Evolutionary conservation across 2,888 invertebrate genomes (phyloP), one percentile per base, ranked within the genome.

Genomic region (Phasia obesa): DNA sequence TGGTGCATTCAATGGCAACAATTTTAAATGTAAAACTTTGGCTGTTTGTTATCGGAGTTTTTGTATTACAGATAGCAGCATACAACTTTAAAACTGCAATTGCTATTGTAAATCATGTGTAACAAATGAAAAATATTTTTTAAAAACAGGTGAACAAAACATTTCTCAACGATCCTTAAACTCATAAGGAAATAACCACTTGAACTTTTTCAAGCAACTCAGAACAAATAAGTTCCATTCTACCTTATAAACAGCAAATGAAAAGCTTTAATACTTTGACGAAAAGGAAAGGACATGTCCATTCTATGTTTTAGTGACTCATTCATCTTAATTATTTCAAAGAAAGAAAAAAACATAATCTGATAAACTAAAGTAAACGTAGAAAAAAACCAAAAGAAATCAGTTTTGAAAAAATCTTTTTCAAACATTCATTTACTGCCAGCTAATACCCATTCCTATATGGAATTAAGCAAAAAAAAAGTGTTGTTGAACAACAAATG

Each of bases 101-200:
- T 65, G 53, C 15, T 27, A 38, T 25, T 49, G 27, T 44, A 55
- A 75, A 81, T 81, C 75, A 64, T 70, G 75, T 65, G 64, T 55
- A 65, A 53, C 75, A 76, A 76, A 81, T 81, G 51, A 51, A 42
- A 35, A 62, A 23, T 60, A 9, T 25, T 21, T 47, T 42, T 44
- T 17, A 15, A 35, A 4, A 1, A 15, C 44, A 35, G 27, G 31
- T 55, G 5, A 35, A 21, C 11, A 17, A 42, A 4, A 23, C 2
- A 11, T 23, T 51, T 13, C 17, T 47, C n/a, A 35, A 1, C 5
- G 17, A 15, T 7, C 23, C 23, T 38, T 35, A 5, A 5, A 19
- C n/a, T 27, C 6, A 27, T 5, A 19, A 7, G 11, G n/a, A 57
- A 47, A n/a, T 11, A 17, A 17, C n/a, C 13, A 38, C 19, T 67